These are phyloP conservation scores for Dallia pectoralis DNA, from an alignment of 2,797 vertebrate species.

Conservation along the genomic window DNA sequence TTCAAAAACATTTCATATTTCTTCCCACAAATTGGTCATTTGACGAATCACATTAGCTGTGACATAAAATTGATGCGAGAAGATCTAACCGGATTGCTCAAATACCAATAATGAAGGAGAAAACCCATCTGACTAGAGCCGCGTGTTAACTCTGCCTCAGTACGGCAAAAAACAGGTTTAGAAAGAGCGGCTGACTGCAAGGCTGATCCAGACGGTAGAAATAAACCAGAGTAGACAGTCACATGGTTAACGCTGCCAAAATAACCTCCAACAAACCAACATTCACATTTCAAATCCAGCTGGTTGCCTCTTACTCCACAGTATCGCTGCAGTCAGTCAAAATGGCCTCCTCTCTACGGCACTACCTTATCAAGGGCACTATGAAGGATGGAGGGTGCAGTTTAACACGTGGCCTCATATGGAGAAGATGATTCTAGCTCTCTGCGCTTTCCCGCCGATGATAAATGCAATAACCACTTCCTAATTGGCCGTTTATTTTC, in stretches of 20 bases:
- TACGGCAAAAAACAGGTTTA: no score
- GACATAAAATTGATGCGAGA: no score
- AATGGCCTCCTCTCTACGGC: background rate
- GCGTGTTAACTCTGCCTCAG: no score
- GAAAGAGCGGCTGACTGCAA: no score
- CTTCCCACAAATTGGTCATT: no score
- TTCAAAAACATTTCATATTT: no score
- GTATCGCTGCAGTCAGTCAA: constrained; percentile 23
- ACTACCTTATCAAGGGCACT: background rate
- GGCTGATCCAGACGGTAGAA: constrained; percentile 15
- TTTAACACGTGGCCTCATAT: constrained; percentile 21
- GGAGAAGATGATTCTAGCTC: constrained; percentile 55
- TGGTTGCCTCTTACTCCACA: constrained; percentile 40
- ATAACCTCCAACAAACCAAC: constrained; percentile 64
- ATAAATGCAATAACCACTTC: constrained; percentile 65
- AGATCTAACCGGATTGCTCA: no score
- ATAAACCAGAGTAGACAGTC: constrained; percentile 60
- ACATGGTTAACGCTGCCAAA: constrained; percentile 60
- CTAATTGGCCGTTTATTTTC: constrained; percentile 75
- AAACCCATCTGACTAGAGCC: no score
- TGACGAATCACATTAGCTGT: no score
- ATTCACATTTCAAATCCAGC: constrained; percentile 61
- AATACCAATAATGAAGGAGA: no score
- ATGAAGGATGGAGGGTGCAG: no score
- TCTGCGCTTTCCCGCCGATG: constrained; percentile 44